Conservation (phyloP, 2,888 invertebrate genomes). For the Rotaria socialis region DNA sequence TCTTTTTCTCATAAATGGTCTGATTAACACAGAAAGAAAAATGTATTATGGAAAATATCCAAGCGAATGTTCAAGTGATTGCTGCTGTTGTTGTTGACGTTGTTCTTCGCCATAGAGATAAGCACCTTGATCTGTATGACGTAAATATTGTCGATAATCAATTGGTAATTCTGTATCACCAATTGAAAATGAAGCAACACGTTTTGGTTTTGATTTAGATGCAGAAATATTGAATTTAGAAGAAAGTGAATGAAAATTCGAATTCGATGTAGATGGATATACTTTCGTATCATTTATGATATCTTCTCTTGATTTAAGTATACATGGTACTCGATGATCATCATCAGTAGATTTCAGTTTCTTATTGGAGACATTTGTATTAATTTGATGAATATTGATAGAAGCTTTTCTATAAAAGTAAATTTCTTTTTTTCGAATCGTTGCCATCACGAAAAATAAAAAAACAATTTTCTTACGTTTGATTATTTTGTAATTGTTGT, state of each 20-base stretch:
- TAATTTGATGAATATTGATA: not conserved
- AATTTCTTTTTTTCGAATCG: too few species aligned
- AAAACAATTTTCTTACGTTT: not conserved
- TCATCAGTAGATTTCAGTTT: not conserved
- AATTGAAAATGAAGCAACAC: not conserved
- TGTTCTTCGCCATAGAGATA: slow-evolving; percentile 14
- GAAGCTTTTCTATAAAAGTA: not conserved
- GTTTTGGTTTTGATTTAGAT: not conserved
- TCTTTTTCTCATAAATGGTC: not conserved
- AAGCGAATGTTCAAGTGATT: slow-evolving; percentile 25
- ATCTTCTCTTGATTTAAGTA: not conserved
- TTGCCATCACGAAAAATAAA: too few species aligned
- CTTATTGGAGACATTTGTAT: not conserved
- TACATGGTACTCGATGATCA: not conserved
- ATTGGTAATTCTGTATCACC: not conserved
- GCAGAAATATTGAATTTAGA: not conserved
- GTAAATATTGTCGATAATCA: slow-evolving; percentile 30
- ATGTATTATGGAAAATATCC: slow-evolving; percentile 1
- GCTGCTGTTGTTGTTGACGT: not conserved
- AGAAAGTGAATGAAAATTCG: not conserved
- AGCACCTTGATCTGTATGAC: slow-evolving; percentile 5
- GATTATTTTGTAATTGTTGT: not conserved
- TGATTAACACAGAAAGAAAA: not conserved
- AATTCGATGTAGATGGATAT: not conserved
- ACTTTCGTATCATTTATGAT: not conserved